phyloP scores from a whole-genome alignment of 1,140 invertebrate genomes.

The Aphaenogaster floridana region DNA sequence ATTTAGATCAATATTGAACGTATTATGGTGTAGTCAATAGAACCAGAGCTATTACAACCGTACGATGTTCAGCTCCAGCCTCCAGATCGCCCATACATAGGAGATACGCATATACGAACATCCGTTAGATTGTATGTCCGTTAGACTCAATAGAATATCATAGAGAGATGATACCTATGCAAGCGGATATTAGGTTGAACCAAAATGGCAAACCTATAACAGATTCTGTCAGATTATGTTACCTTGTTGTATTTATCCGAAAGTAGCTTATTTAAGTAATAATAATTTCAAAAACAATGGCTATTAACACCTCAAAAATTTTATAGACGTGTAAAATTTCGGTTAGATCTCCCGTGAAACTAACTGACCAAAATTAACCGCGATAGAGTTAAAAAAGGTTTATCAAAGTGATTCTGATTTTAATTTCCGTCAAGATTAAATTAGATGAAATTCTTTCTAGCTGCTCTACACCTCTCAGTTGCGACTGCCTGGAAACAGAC shows the following conservation, averaged over 20 bases:
- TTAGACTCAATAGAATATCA: conserved; percentile 60
- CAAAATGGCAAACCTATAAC: conserved; percentile 30
- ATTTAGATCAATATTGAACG: conserved; percentile 43
- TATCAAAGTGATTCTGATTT: not conserved
- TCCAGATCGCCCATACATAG: conserved; percentile 24
- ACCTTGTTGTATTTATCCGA: not conserved
- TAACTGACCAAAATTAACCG: not conserved
- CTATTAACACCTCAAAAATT: not conserved
- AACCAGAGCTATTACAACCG: conserved; percentile 54
- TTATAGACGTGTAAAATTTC: not conserved
- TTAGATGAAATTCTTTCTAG: not conserved
- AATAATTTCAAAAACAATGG: not conserved
- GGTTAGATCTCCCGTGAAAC: not conserved
- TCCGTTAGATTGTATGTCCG: conserved; percentile 43
- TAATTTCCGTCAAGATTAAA: not conserved
- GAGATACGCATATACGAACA: conserved; percentile 38
- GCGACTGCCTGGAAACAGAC: not conserved
- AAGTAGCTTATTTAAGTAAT: not conserved
- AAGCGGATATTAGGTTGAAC: conserved; percentile 23
- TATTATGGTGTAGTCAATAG: conserved; percentile 49
- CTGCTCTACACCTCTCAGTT: not conserved
- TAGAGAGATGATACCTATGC: conserved; percentile 34
- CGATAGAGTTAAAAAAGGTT: not conserved
- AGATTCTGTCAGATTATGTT: conserved; percentile 34
- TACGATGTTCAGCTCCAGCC: conserved; percentile 49